Evolutionary conservation across 2,797 vertebrate species (phyloP).

Genomic region (Xenops minutus): DNA sequence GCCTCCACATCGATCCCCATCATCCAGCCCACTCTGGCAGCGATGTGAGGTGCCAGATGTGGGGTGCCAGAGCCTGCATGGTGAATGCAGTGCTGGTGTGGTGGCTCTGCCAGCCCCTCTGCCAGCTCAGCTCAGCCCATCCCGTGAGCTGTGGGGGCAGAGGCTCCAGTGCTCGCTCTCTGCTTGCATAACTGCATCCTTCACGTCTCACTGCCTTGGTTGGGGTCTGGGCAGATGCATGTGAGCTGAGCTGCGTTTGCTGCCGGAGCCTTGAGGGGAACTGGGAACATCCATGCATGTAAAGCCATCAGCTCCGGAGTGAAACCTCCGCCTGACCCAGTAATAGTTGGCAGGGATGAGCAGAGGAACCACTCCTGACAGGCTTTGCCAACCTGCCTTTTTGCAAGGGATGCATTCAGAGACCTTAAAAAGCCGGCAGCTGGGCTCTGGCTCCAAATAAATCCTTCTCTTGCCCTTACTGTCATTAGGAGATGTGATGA

Average conservation of each 20-base stretch:
- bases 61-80: not conserved
- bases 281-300: slow-evolving; percentile 55
- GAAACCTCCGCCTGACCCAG: slow-evolving; percentile 51
- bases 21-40: not conserved
- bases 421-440: not conserved
- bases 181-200: not conserved
- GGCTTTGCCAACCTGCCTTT: not conserved
- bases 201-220: not conserved
- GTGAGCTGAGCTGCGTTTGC: not conserved
- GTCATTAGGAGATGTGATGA: not conserved
- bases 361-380: not conserved
- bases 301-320: slow-evolving; percentile 11
- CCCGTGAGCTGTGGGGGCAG: not conserved
- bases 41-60: not conserved
- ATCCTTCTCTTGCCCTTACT: not conserved
- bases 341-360: slow-evolving; percentile 21
- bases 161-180: not conserved
- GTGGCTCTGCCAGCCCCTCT: not conserved
- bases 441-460: not conserved
- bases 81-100: not conserved
- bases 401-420: not conserved
- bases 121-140: not conserved
- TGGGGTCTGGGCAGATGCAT: not conserved
- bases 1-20: not conserved
- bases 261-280: slow-evolving; percentile 32